Base-by-base conservation (phyloP, 2,888 invertebrate genomes). In the Metallyticus violacea region DNA sequence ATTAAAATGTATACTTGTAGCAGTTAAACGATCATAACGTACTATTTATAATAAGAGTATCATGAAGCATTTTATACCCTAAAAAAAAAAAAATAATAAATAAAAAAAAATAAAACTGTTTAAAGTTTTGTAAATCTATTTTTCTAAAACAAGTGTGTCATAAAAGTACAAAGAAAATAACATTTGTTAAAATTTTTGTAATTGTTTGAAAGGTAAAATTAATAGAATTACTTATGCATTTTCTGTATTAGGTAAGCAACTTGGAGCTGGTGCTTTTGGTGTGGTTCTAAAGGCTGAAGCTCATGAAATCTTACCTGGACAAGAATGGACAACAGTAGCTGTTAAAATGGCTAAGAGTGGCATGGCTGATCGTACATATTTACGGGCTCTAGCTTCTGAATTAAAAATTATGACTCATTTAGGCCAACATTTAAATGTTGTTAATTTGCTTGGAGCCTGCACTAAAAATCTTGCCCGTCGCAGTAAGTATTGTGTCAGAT, bases 401-500 rank as follows among this genome's bases (percentile, higher is more conserved):
- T 93, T 99, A 26, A 99, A 99, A 93, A 98, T 99, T 87, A 97
- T 99, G 96, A 96, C 97, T 6, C 98, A 99, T 92, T 93, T 99
- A 89, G 99, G 99, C 0, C 96, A 97, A 90, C 98, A 99, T 92
- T 92, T 99, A 81, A 99, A 99, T 91, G 98, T 99, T 79, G 97
- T 99, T 1, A 99, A 99, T 92, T 93, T 99, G 81, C 93, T 99
- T 26, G 99, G 99, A 81, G 99, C 99, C 26, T 97, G 97, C 88
- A 99, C 99, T 0, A 97, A 97, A 91, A 96, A 97, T 91, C 96
- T 98, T 87, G 95, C 94, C 0, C 40, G 40, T 62, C 40, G 40
- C 40, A 62, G 40, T 62, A 62, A 62, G 40, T 62, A 62, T 15
- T 1, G 22, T 15, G 2, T 1, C 15, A 2, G 6, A 1, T 0